phyloP scores from a whole-genome alignment of 2,888 invertebrate genomes.

The Nipponacmea schrenckii region DNA sequence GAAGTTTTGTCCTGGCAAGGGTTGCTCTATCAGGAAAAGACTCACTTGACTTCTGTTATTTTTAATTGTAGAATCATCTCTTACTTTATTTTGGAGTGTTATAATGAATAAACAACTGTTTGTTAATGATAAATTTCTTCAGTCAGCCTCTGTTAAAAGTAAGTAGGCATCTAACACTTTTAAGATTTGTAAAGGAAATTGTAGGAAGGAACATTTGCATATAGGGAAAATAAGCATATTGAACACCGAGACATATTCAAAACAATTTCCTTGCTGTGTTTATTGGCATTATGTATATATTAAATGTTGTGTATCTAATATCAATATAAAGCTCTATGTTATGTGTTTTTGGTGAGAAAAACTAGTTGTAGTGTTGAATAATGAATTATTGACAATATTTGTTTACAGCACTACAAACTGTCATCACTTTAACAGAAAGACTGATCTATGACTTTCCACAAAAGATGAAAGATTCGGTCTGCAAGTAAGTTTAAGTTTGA shows the following conservation, averaged over 20 bases:
- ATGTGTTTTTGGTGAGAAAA: not conserved
- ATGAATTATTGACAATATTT: not conserved
- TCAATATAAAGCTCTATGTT: not conserved
- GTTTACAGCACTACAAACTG: slow-evolving; percentile 74
- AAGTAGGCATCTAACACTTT: slow-evolving; percentile 32
- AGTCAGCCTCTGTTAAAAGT: slow-evolving; percentile 78
- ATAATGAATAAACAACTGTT: slow-evolving; percentile 82
- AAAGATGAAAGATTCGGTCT: slow-evolving; percentile 75
- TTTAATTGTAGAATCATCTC: slow-evolving; percentile 4
- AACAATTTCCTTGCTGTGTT: no score
- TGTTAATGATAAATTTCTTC: slow-evolving; percentile 83
- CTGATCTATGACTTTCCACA: slow-evolving; percentile 78
- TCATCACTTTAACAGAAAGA: slow-evolving; percentile 80
- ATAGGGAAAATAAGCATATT: no score
- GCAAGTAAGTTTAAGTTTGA: slow-evolving; percentile 44
- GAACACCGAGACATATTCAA: no score
- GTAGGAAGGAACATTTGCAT: no score
- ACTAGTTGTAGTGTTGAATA: no score
- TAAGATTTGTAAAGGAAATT: not conserved
- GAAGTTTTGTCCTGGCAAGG: no score
- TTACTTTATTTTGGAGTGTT: slow-evolving; percentile 76
- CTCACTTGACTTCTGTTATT: no score
- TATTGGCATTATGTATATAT: slow-evolving; percentile 5
- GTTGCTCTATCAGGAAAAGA: no score
- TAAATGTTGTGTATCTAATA: not conserved